Percentiles rank a stretch among this genome's conserved stretches.
phyloP scores from a whole-genome alignment of 1,140 invertebrate species.

The Babylonia areolata region DNA sequence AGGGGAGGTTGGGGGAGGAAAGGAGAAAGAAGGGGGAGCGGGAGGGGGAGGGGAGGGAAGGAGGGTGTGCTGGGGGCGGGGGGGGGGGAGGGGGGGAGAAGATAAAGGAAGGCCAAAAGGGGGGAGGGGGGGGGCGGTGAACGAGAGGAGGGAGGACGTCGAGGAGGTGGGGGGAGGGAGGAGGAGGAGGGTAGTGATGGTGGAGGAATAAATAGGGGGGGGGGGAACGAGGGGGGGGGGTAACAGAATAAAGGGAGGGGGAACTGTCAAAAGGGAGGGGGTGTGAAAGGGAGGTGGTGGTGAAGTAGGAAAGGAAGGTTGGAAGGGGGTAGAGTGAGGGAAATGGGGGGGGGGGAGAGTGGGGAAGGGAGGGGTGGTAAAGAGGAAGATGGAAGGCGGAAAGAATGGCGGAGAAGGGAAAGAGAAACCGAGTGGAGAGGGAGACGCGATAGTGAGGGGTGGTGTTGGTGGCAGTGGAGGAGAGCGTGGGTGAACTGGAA shows the following conservation, averaged over 20 bases:
- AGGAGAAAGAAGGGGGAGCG: too few species aligned
- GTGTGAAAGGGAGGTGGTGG: neutral
- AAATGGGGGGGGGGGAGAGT: neutral
- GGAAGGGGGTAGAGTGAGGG: neutral
- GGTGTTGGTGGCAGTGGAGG: too few species aligned
- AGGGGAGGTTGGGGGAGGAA: neutral
- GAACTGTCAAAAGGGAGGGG: neutral
- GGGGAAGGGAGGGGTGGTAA: neutral
- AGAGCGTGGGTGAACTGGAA: neutral
- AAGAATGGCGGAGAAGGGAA: too few species aligned
- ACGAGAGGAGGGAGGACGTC: neutral
- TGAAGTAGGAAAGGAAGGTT: neutral
- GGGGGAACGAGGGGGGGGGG: neutral
- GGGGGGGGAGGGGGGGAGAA: neutral
- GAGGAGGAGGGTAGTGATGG: neutral
- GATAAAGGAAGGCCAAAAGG: too few species aligned
- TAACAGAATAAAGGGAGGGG: neutral
- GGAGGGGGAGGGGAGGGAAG: neutral
- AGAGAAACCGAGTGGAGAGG: too few species aligned
- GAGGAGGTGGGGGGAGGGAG: neutral
- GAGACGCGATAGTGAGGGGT: too few species aligned
- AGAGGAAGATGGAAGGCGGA: too few species aligned
- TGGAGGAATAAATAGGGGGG: neutral
- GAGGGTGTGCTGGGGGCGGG: neutral
- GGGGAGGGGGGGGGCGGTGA: neutral